These are phyloP conservation scores for Cavia porcellus DNA, from an alignment of 2,113 vertebrate genomes.

Conservation along the genomic window DNA sequence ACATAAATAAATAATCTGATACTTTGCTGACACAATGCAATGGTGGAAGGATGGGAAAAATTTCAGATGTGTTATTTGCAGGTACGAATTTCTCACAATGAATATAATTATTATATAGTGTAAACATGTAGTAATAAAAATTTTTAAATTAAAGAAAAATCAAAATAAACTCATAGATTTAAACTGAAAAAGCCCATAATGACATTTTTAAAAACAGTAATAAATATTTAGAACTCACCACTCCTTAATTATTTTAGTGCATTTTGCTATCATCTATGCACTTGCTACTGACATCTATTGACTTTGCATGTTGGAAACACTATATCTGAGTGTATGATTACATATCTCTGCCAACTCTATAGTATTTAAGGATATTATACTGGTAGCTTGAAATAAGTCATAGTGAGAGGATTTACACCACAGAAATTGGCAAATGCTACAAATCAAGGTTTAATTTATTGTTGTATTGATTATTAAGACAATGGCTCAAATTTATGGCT, in stretches of 20 bases:
- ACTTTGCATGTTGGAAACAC: background rate
- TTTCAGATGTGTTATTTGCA: background rate
- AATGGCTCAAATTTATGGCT: background rate
- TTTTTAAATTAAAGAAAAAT: background rate
- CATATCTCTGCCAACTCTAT: background rate
- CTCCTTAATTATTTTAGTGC: background rate
- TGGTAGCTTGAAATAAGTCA: conserved; percentile 14
- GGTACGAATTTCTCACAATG: background rate
- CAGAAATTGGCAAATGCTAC: conserved; percentile 22
- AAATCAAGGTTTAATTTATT: conserved; percentile 33
- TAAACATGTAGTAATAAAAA: background rate
- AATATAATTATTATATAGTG: background rate
- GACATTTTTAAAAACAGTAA: background rate
- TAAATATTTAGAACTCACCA: conserved; percentile 35
- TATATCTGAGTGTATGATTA: background rate
- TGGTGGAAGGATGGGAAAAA: background rate
- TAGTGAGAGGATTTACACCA: background rate
- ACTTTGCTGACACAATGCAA: background rate
- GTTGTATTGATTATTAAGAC: background rate
- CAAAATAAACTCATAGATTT: background rate
- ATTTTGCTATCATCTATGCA: background rate
- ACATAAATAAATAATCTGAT: background rate
- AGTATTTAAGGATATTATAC: background rate
- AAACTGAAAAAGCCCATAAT: background rate
- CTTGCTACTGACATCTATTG: background rate